Percentiles rank a stretch among this genome's conserved stretches.
Evolutionary conservation across 2,113 vertebrate genomes (phyloP).

Genomic region (Notechis scutatus): DNA sequence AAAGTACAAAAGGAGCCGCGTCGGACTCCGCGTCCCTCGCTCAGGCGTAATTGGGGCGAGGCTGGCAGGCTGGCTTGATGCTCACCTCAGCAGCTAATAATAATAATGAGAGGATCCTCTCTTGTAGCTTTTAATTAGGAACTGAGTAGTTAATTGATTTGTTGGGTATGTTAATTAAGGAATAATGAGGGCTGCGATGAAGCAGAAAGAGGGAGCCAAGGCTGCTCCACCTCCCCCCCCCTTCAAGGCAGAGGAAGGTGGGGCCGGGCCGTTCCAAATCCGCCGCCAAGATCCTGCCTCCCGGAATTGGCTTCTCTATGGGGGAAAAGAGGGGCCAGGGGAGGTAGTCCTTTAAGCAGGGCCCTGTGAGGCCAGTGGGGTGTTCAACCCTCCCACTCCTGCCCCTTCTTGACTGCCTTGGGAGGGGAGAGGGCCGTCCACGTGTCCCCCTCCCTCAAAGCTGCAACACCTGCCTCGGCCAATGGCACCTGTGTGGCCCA

Average conservation of each 20-base stretch:
- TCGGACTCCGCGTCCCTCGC: not conserved
- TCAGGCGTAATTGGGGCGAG: conserved; percentile 17
- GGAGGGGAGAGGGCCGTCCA: not conserved
- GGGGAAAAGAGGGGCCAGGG: not conserved
- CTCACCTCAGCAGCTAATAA: conserved; percentile 37
- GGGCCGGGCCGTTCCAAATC: too few relatives aligned
- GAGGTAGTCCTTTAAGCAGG: not conserved
- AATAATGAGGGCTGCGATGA: conserved; percentile 56
- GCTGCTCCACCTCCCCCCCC: not conserved
- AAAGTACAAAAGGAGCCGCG: conserved; percentile 13
- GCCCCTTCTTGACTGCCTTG: not conserved
- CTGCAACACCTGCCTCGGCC: not conserved
- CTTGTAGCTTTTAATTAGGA: conserved; percentile 58
- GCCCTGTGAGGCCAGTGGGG: not conserved
- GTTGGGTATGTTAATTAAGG: conserved; percentile 63
- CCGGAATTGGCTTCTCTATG: not conserved
- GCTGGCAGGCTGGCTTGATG: not conserved
- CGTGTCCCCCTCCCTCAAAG: too few relatives aligned
- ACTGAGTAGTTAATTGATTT: conserved; percentile 64
- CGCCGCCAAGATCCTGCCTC: too few relatives aligned
- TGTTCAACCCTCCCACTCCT: not conserved
- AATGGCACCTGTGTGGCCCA: not conserved
- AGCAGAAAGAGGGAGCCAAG: conserved; percentile 29
- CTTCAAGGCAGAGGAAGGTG: not conserved
- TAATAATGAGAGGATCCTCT: conserved; percentile 30